Base-by-base conservation (phyloP, 1,140 invertebrate species). In the Planococcus citri region DNA sequence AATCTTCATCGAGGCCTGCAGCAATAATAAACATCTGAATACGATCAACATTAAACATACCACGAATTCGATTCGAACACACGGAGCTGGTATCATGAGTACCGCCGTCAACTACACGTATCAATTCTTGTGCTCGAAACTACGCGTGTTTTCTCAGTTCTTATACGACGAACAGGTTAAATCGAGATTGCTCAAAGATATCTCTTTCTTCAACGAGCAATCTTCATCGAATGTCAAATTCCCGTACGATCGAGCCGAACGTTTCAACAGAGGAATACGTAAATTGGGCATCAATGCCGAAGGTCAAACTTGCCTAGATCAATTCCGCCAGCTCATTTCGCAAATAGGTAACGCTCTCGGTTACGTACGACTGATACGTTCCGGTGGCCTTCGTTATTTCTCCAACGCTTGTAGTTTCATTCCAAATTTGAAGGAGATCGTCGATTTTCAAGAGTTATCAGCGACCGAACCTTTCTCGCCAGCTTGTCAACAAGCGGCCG, bases 91-190 rank as follows among this genome's bases (percentile, higher is more conserved):
- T 1, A 95, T 99, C 68, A 95, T 98, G 85, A 97, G 96, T 75
- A 97, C 95, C 0, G 96, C 94, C 0, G 90, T 97, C 0, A 98
- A 98, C 77, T 96, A 94, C 77, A 94, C 94, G 0, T 99, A 98
- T 80, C 94, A 97, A 79, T 98, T 97, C 80, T 81, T 99, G 58
- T 85, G 90, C 71, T 88, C 95, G 71, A 97, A 98, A 79, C 91
- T 99, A 74, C 89, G 90, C 73, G 88, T 89, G 2, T 97, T 99
- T 77, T 98, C 95, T 1, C 95, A 98, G 78, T 99, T 98, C 78
- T 85, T 99, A 74, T 98, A 90, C 78, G 95, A 99, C 79, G 97
- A 99, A 79, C 94, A 97, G 74, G 97, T 99, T 68, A 98, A 98
- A 78, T 97, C 95, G 0, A 84, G 92, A 69, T 79, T 99, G 0